A percentile compares a stretch with the other conserved stretches of the same genome.
Evolutionary conservation across 2,888 invertebrate species (phyloP).

Genomic region (Agriopis marginaria): DNA sequence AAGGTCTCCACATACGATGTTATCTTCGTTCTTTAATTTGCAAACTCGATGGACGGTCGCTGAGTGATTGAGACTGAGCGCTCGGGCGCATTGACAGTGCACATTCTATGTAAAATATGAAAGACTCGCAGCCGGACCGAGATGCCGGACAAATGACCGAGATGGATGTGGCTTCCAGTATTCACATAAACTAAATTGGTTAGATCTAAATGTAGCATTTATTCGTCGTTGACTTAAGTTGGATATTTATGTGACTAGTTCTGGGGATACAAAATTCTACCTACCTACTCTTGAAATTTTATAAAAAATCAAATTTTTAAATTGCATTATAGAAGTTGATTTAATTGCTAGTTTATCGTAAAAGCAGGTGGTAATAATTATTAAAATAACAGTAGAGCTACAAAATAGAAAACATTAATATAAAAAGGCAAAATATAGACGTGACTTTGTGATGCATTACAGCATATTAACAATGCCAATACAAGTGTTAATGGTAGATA

Average conservation of each 20-base stretch:
- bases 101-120: slow-evolving; percentile 86
- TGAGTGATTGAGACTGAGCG: slow-evolving; percentile 81
- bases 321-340: no score
- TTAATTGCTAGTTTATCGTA: no score
- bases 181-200: slow-evolving; percentile 40
- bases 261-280: slow-evolving; percentile 1
- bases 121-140: slow-evolving; percentile 64
- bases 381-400: no score
- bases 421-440: no score
- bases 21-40: slow-evolving; percentile 77
- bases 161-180: slow-evolving; percentile 67
- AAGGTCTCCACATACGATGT: slow-evolving; percentile 49
- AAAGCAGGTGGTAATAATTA: no score
- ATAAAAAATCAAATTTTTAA: no score
- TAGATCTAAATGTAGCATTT: slow-evolving; percentile 38
- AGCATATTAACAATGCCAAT: no score
- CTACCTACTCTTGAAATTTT: no score
- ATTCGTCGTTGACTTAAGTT: slow-evolving; percentile 8
- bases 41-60: slow-evolving; percentile 69
- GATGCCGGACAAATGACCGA: slow-evolving; percentile 55
- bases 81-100: slow-evolving; percentile 70
- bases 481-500: no score
- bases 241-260: not conserved
- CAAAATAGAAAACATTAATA: no score
- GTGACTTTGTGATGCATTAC: no score